Base-by-base conservation (phyloP, 2,888 invertebrate genomes). In the Candidula unifasciata region DNA sequence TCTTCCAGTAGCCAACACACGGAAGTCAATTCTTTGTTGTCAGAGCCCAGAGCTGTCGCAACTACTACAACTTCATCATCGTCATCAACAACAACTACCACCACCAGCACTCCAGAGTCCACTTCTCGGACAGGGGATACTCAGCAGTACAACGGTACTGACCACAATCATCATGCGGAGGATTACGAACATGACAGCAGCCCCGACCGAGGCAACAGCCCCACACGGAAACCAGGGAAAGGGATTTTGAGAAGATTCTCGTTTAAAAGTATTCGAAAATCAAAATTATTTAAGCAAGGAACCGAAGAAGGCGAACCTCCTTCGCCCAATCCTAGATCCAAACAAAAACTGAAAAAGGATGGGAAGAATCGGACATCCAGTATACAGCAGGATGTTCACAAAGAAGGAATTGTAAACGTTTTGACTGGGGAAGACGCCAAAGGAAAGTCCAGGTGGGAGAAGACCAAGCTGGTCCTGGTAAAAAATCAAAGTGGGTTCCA, bases 351-450 rank as follows among this genome's bases (percentile, higher is more conserved):
- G 79, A 88, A 89, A 66, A 88, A 84, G 76, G 89, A 89, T 27
- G 88, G 88, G 79, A 90, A 90, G 76, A 84, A 87, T 33, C 86
- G 88, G 33, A 87, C 89, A 64, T 80, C 82, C 18, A 80, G 66
- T 66, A 71, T 77, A 8, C 77, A 85, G 30, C 74, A 73, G 57
- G 87, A 89, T 57, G 81, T 91, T n/a, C 89, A 89, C 80, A 98
- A 98, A 92, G 98, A 99, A 93, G 98, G 98, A 18, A 96, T 97
- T 89, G 98, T 98, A 16, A 97, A 97, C 94, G 97, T 97, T 94
- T 95, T 98, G 89, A 97, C 97, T 85, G 97, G 97, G 0, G 98
- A 98, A 93, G 97, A 97, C 93, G 89, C 90, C 5, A 90, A 90
- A 94, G 96, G 96, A 16, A 97, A 97, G 27, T 96, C 97, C 52